Conservation (phyloP, 2,797 vertebrate species). For the Anabas testudineus region DNA sequence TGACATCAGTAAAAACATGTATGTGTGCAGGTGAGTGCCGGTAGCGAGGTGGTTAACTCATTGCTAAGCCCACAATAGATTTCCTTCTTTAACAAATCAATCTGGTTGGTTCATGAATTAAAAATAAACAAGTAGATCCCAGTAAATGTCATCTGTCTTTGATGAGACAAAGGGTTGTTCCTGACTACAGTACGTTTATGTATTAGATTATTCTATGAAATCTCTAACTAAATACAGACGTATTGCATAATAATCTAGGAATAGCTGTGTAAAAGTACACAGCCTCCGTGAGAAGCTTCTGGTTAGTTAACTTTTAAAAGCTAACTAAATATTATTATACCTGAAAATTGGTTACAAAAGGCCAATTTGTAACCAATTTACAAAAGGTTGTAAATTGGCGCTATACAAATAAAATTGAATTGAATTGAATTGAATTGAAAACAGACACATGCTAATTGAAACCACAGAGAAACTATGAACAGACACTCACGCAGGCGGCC, state of each 20-base stretch:
- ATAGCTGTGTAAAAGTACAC: background rate
- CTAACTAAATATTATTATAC: background rate
- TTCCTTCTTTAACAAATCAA: background rate
- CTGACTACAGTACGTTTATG: background rate
- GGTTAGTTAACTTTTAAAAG: background rate
- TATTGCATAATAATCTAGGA: background rate
- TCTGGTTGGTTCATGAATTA: background rate
- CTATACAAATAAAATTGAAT: too few species aligned
- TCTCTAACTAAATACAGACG: background rate
- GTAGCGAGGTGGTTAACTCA: background rate
- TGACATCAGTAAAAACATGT: background rate
- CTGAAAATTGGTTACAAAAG: too few species aligned
- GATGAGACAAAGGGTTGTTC: too few species aligned
- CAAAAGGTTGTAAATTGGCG: too few species aligned
- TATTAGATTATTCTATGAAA: background rate
- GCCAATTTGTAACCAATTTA: too few species aligned
- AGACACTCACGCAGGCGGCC: slow-evolving; percentile 91
- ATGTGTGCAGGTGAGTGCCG: background rate
- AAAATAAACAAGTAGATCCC: background rate
- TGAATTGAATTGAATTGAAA: too few species aligned
- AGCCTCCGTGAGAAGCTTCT: background rate
- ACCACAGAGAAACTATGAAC: background rate
- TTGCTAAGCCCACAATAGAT: background rate
- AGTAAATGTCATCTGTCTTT: background rate
- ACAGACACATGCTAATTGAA: too few species aligned